Conservation (phyloP, 2,113 vertebrate species). For the Henicopernis longicauda region DNA sequence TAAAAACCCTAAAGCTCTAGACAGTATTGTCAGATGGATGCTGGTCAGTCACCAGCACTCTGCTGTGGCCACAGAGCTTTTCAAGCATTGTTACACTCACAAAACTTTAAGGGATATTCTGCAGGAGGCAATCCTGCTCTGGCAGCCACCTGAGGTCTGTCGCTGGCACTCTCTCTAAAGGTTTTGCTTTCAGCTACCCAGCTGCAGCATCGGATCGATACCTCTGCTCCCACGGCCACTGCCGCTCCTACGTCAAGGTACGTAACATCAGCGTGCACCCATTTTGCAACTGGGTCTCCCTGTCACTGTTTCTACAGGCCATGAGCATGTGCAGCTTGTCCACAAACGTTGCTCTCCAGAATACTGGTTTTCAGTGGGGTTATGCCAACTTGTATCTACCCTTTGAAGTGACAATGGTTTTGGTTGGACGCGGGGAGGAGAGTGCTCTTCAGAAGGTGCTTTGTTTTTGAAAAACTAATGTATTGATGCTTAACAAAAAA, state of each 20-base stretch:
- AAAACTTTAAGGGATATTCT: background rate
- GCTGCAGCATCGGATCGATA: background rate
- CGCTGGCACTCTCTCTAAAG: background rate
- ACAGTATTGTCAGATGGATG: background rate
- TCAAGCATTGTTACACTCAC: fast-evolving
- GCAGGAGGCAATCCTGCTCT: background rate
- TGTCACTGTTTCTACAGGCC: background rate
- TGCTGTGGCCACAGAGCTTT: background rate
- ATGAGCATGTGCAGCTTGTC: fast-evolving
- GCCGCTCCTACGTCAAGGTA: background rate
- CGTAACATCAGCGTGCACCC: fast-evolving
- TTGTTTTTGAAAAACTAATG: background rate
- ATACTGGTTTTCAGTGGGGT: background rate
- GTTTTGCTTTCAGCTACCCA: background rate
- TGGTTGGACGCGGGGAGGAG: background rate
- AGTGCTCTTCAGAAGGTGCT: background rate
- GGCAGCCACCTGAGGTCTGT: background rate
- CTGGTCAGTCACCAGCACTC: background rate
- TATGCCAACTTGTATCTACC: background rate
- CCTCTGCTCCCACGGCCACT: background rate
- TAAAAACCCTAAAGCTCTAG: background rate
- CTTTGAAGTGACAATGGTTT: background rate
- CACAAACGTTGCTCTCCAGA: background rate
- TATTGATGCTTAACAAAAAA: background rate
- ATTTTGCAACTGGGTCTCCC: background rate